Conservation (phyloP, 2,797 vertebrate genomes). For the Erithacus rubecula region DNA sequence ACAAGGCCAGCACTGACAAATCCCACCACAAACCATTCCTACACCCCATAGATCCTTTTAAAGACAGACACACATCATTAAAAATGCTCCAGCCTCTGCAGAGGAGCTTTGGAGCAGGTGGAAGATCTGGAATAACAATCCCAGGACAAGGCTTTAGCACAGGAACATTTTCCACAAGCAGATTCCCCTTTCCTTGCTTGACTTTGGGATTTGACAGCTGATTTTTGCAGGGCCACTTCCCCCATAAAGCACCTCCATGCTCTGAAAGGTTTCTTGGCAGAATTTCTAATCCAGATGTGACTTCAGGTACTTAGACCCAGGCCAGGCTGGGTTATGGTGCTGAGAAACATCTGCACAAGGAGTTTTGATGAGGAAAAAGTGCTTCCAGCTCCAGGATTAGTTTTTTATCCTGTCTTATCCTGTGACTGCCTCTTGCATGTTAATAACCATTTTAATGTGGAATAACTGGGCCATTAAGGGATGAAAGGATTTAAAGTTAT, state of each 20-base stretch:
- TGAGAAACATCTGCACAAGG: not conserved
- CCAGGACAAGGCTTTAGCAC: not conserved
- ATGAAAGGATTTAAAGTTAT: not conserved
- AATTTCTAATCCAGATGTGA: not conserved
- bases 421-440: not conserved
- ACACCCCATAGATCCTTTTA: accelerated
- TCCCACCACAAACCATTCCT: not conserved
- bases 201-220: not conserved
- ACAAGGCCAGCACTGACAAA: not conserved
- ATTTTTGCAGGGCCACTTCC: not conserved
- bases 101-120: not conserved
- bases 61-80: not conserved
- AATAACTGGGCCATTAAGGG: not conserved
- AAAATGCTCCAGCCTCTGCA: not conserved
- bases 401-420: not conserved
- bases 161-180: not conserved
- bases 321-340: not conserved
- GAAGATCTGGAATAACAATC: not conserved
- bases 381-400: not conserved
- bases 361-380: not conserved
- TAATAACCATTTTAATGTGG: not conserved
- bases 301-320: not conserved
- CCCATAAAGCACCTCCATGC: accelerated
- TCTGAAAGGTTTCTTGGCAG: not conserved
- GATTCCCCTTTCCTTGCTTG: not conserved